Evolutionary conservation across 2,888 invertebrate species (phyloP).

Genomic region (Xanthia icteritia): DNA sequence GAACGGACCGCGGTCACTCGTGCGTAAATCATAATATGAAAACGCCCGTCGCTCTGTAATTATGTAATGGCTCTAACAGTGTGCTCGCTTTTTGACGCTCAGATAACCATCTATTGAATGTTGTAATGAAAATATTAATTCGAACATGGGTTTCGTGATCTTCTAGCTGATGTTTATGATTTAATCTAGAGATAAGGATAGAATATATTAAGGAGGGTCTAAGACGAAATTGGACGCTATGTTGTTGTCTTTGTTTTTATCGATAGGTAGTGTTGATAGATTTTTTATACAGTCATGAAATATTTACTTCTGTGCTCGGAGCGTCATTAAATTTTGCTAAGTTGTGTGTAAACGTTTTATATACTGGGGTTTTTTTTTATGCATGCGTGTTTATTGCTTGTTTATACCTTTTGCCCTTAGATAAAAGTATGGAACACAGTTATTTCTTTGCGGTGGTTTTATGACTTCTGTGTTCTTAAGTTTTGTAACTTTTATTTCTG

Average conservation of each 20-base stretch:
- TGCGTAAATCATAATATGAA: slow-evolving; percentile 80
- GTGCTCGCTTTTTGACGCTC: slow-evolving; percentile 66
- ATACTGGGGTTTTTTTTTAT: slow-evolving; percentile 24
- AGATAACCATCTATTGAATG: slow-evolving; percentile 74
- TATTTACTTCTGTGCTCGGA: not conserved
- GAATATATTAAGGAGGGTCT: slow-evolving; percentile 30
- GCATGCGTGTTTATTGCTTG: slow-evolving; percentile 36
- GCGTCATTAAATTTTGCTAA: slow-evolving; percentile 30
- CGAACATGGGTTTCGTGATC: slow-evolving; percentile 66
- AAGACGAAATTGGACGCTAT: slow-evolving; percentile 5
- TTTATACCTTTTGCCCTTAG: slow-evolving; percentile 36
- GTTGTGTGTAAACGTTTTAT: slow-evolving; percentile 41
- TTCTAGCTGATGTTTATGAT: slow-evolving; percentile 66
- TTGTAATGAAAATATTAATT: slow-evolving; percentile 74
- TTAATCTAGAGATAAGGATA: slow-evolving; percentile 67
- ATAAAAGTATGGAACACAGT: slow-evolving; percentile 31
- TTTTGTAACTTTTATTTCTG: slow-evolving; percentile 29
- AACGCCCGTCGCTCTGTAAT: slow-evolving; percentile 69
- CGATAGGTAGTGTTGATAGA: not conserved
- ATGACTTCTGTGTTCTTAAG: slow-evolving; percentile 10
- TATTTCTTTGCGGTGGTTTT: slow-evolving; percentile 49
- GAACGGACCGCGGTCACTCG: slow-evolving; percentile 70
- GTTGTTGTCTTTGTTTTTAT: slow-evolving; percentile 6
- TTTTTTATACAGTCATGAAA: slow-evolving; percentile 32
- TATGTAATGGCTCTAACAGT: slow-evolving; percentile 69